Evolutionary conservation across 1,140 invertebrate genomes (phyloP).

Genomic region (Ptiloglossa arizonensis): DNA sequence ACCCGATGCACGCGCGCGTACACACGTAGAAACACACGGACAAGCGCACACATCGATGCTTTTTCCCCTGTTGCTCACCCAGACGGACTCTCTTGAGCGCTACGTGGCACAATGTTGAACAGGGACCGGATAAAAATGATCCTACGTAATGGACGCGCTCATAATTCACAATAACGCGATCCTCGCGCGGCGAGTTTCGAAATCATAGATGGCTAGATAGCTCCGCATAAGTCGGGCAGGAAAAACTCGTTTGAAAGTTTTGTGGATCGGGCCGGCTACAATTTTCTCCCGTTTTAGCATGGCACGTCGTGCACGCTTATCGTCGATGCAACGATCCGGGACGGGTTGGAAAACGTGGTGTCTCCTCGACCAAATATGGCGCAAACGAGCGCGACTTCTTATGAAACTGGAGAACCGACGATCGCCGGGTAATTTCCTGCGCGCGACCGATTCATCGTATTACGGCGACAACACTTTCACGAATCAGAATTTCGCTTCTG

Average conservation of each 20-base stretch:
- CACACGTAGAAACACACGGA: too few species aligned
- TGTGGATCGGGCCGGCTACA: constrained; percentile 9
- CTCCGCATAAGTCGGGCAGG: neutral
- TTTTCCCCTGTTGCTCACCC: constrained; percentile 20
- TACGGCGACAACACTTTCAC: constrained; percentile 26
- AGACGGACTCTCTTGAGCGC: neutral
- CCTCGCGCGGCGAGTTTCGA: constrained; percentile 24
- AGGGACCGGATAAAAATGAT: constrained; percentile 26
- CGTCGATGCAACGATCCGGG: neutral
- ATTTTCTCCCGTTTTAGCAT: constrained; percentile 39
- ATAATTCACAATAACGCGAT: constrained; percentile 32
- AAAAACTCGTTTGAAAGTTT: constrained; percentile 30
- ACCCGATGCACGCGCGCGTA: constrained; percentile 4
- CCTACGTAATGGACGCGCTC: constrained; percentile 28
- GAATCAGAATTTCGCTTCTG: constrained; percentile 7
- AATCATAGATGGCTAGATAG: constrained; percentile 29
- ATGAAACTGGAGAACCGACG: constrained; percentile 33
- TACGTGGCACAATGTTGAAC: constrained; percentile 4
- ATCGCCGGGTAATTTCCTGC: constrained; percentile 65
- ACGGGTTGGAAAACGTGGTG: constrained; percentile 25
- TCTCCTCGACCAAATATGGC: constrained; percentile 55
- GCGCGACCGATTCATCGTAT: neutral
- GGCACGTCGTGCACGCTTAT: neutral
- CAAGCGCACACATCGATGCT: neutral
- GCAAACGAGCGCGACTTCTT: constrained; percentile 57